Evolutionary conservation across 2,888 invertebrate species (phyloP), one percentile per base, ranked within the genome.

Genomic region (Apamea anceps): DNA sequence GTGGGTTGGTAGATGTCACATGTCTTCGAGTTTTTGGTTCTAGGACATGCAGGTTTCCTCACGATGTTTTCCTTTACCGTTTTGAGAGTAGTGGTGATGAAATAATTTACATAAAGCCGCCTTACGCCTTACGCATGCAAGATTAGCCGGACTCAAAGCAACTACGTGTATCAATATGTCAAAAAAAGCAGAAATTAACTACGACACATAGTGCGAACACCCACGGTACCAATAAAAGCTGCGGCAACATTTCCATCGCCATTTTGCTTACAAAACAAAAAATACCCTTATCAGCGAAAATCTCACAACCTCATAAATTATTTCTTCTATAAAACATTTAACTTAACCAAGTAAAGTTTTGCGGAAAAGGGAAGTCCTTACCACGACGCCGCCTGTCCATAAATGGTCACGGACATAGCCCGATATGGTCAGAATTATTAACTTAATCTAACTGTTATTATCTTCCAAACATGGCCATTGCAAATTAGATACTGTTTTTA

Each of bases 351-450:
- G 77, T 66, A 74, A 72, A 79, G 80, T 70, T 75, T 88, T 84
- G 82, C 89, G 89, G 89, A 89, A 89, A 83, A 84, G 85, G 89
- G 88, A 89, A 89, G 88, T 89, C 37, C 79, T 68, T 75, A 73
- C 25, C 82, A 75, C 67, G 57, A 75, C 71, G 48, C 70, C 60
- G 37, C 51, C 68, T 60, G 57, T 32, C 88, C 37, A 67, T 85
- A 80, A 57, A 86, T 73, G 84, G 84, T 25, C 85, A 75, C 81
- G 86, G 81, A 87, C 54, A 54, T 70, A 28, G 57, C 81, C 65
- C 25, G 51, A 63, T 81, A 90, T 76, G 89, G 87, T 54, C 78
- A 81, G 79, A 85, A 82, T 88, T 88, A 89, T 89, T 89, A 89
- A 85, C 81, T 85, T 80, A 82, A 86, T 87, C 82, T 84, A 82